Evolutionary conservation across 2,888 invertebrate genomes (phyloP).

Genomic region (Aphrophora alni): DNA sequence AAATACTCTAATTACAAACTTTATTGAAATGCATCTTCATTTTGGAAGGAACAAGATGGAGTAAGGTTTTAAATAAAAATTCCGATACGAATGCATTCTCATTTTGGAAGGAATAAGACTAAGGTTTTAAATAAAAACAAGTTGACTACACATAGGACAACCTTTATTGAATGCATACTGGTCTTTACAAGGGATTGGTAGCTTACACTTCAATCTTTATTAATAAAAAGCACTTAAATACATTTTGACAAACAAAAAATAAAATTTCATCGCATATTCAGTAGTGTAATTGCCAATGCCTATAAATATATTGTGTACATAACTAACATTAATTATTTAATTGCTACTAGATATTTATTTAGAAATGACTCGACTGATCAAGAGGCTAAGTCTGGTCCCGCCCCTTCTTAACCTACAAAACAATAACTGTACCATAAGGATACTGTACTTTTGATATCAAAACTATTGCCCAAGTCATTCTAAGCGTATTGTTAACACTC

Average conservation of each 20-base stretch:
- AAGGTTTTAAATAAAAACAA: no score
- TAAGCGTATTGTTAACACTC: conserved; percentile 6
- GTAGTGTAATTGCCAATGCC: conserved; percentile 2
- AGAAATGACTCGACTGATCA: not conserved
- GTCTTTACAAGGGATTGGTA: conserved; percentile 57
- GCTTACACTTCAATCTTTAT: conserved; percentile 31
- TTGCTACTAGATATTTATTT: not conserved
- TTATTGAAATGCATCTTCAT: no score
- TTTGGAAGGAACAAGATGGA: no score
- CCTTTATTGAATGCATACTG: conserved; percentile 66
- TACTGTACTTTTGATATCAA: conserved; percentile 9
- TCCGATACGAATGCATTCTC: no score
- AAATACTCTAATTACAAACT: no score
- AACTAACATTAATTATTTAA: conserved; percentile 6
- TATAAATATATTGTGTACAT: not conserved
- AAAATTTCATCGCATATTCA: not conserved
- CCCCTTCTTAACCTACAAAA: not conserved
- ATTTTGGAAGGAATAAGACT: no score
- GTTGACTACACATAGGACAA: conserved; percentile 61
- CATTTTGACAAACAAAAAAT: conserved; percentile 15
- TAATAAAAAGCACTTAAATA: conserved; percentile 46
- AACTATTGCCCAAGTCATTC: conserved; percentile 6
- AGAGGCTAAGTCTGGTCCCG: not conserved
- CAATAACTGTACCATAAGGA: not conserved
- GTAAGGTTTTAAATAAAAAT: no score